A percentile compares a stretch with the other conserved stretches of the same genome.
Evolutionary conservation across 2,113 vertebrate species (phyloP).

Genomic region (Silurus glanis): DNA sequence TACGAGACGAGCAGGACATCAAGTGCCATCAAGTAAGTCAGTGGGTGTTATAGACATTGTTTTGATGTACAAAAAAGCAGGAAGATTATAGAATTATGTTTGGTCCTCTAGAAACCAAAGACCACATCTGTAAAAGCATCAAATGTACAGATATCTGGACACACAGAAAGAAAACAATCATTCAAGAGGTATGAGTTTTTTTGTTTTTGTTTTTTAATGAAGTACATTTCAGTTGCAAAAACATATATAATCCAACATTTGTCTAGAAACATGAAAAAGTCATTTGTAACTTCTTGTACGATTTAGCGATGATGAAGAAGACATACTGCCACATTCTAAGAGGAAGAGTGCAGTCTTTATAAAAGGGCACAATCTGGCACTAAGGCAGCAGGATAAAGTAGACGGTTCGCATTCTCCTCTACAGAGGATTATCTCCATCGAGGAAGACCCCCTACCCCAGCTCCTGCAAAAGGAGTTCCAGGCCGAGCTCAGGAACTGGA

Average conservation of each 20-base stretch:
- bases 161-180: constrained; percentile 64
- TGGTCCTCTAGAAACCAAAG: constrained; percentile 75
- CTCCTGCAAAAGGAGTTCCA: constrained; percentile 73
- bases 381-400: constrained; percentile 10
- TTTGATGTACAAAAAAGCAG: background rate
- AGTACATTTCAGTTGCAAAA: background rate
- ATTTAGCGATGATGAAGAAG: constrained; percentile 77
- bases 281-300: background rate
- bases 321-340: constrained; percentile 56
- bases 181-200: constrained; percentile 71
- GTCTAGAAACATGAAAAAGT: background rate
- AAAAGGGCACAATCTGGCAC: constrained; percentile 53
- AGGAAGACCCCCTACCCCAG: constrained; percentile 91
- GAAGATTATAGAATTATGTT: background rate
- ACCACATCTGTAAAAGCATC: constrained; percentile 54
- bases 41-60: background rate
- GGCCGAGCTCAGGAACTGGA: constrained; percentile 67
- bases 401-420: constrained; percentile 51
- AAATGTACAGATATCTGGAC: constrained; percentile 74
- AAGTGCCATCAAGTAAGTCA: constrained; percentile 67
- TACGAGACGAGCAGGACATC: constrained; percentile 85
- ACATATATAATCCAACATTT: background rate
- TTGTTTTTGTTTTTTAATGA: background rate
- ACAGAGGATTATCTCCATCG: constrained; percentile 91
- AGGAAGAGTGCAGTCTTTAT: constrained; percentile 65